Conservation (phyloP, 2,113 vertebrate species). For the Parus major region DNA sequence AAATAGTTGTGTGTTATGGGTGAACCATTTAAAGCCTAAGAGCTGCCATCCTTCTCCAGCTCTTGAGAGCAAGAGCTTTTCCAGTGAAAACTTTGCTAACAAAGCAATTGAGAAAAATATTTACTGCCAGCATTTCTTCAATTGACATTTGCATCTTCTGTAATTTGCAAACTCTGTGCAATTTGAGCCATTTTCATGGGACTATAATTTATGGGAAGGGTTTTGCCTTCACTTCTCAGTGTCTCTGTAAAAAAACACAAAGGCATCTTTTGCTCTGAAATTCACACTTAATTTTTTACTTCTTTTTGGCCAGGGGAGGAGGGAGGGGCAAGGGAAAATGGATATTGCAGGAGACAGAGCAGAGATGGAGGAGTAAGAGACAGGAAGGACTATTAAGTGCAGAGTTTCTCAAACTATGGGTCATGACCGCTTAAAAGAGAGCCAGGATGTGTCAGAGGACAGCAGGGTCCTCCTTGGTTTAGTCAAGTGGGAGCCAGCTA, state of each 20-base stretch:
- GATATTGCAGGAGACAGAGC: conserved; percentile 23
- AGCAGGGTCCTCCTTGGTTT: not conserved
- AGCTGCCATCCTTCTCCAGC: not conserved
- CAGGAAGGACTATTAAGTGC: conserved; percentile 9
- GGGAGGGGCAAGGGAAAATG: conserved; percentile 23
- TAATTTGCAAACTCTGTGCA: not conserved
- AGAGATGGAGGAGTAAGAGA: conserved; percentile 41
- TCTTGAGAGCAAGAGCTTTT: not conserved
- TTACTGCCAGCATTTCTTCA: conserved; percentile 25
- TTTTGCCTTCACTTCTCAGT: not conserved
- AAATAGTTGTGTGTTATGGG: not conserved
- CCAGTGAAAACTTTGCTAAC: not conserved
- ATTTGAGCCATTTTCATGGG: not conserved
- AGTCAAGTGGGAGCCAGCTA: not conserved
- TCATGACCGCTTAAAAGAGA: not conserved
- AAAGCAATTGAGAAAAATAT: conserved; percentile 28
- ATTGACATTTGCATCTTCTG: conserved; percentile 9
- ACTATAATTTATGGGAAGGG: not conserved
- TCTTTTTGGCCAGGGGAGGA: conserved; percentile 16
- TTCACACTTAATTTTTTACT: conserved; percentile 65
- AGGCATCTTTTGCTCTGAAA: conserved; percentile 27
- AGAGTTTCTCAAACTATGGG: conserved; percentile 31
- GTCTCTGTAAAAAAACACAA: not conserved
- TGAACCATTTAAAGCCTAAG: not conserved
- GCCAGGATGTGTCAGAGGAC: conserved; percentile 10